A percentile compares a stretch with the other conserved stretches of the same genome.
These are phyloP conservation scores for Gasterosteus nipponicus DNA, from an alignment of 2,113 vertebrate species.

Conservation along the genomic window DNA sequence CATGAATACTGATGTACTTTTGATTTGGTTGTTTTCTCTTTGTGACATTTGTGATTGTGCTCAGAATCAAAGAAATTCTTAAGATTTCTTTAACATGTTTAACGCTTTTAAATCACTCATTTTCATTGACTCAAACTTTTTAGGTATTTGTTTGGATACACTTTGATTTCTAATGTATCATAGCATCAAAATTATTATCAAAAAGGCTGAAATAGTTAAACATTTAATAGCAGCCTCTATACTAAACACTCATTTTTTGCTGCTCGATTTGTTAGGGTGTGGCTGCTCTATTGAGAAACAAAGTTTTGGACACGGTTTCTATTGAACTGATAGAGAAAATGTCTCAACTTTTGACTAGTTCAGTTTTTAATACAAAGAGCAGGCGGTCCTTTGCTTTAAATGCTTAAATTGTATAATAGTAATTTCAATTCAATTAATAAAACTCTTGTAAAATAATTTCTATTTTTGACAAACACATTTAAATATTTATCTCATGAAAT, in stretches of 20 bases:
- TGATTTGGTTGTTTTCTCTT: neutral
- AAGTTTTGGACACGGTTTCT: no score
- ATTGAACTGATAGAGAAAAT: no score
- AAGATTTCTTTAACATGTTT: neutral
- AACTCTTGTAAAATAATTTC: no score
- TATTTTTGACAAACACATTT: no score
- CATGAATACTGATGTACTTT: neutral
- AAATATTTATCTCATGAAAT: no score
- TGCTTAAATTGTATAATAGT: no score
- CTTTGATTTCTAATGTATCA: neutral
- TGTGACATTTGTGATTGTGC: neutral
- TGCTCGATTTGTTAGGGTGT: neutral
- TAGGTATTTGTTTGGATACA: neutral
- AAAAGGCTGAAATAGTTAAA: neutral
- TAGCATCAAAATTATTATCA: neutral
- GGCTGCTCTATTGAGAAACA: no score
- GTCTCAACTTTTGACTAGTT: no score
- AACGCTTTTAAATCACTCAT: neutral
- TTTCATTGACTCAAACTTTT: neutral
- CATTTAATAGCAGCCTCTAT: neutral
- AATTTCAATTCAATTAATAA: no score
- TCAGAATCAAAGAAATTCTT: neutral
- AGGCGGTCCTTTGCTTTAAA: no score
- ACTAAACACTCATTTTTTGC: neutral
- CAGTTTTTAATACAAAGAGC: no score